Evolutionary conservation across 1,140 invertebrate genomes (phyloP), one percentile per base, ranked within the genome.

Genomic region (Ips nitidus): DNA sequence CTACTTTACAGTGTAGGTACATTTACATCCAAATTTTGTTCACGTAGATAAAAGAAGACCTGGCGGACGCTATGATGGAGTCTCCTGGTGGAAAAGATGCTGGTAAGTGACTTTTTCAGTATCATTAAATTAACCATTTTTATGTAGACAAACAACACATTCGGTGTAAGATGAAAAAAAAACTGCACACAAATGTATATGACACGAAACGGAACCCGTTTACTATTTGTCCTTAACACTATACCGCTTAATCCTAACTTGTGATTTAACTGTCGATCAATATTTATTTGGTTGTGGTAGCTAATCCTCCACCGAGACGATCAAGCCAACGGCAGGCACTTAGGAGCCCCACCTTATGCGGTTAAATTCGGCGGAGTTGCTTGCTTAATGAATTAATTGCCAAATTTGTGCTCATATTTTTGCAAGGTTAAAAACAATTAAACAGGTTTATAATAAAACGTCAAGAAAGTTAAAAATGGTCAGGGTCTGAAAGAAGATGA

Each of bases 1-100:
- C 6, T 58, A 38, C 2, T 58, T 58, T 41, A 40, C 39, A 41
- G 39, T 2, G 3, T 50, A 50, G 45, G 2, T 42, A 41, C 22
- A 22, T 22, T 22, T 22, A 22, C 22, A 22, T 22, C 22, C 22
- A 59, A 22, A 5, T 42, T 42, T 59, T 8, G n/a, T 5, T 42
- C 38, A 64, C 55, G 2, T 50, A 70, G 64, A 71, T 97, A 1
- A 87, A 90, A 76, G 93, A 97, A 81, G 94, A 95, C 81, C 83
- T 98, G 52, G 95, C 95, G 1, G 95, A 98, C 82, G 95, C 95
- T 53, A 97, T 97, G 95, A 85, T 93, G 58, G 94, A 95, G 78
- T 89, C 89, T 22, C 88, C 90, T 5, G 81, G 86, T 5, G 82
- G 81, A 65, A 81, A 85, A 77, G 86, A 88, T 62, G 81, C 84